Base-by-base conservation (phyloP, 1,140 invertebrate species). In the Drosophila pandora region DNA sequence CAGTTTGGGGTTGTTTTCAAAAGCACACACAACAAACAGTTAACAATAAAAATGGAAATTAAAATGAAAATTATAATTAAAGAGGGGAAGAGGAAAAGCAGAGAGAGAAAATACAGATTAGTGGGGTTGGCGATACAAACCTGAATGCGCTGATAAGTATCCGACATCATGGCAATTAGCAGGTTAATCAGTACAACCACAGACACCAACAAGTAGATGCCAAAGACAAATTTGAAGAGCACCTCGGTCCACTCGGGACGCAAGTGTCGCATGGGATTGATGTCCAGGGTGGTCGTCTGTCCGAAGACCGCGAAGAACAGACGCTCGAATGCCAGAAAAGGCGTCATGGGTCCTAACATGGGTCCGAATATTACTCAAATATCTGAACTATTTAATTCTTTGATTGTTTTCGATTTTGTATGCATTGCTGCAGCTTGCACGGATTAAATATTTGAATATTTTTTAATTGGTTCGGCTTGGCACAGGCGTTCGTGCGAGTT, bases 81-180 rank as follows among this genome's bases (percentile, higher is more conserved):
- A 22, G 52, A 55, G 54, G 52, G 79, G 79, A 41, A 61, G 43
- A 56, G 45, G 61, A 23, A 75, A 65, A 69, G 58, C 53, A 62
- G 58, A 74, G 68, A 59, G 68, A 65, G 59, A 87, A 69, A 77
- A 50, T 60, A 74, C 70, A 62, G 65, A 82, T 91, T 90, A 90
- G 88, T 91, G 71, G 70, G 54, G 75, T 65, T 60, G 61, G 80
- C 62, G 74, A 87, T 88, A 90, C 90, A 85, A 93, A 95, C 96
- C 94, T 97, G 97, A 91, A 99, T 99, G 78, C 98, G 94, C 93
- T 99, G 98, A 92, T 99, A 99, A 79, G 98, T 99, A 94, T 99
- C 98, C 90, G 97, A 98, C 98, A 99, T 99, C 98, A 99, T 99
- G 93, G 98, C 98, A 95, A 99, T 99, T 84, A 99, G 95, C 91